Percentiles rank a stretch among this genome's conserved stretches.
These are phyloP conservation scores for Trachelipus rathkii DNA, from an alignment of 1,140 invertebrate species.

Conservation along the genomic window DNA sequence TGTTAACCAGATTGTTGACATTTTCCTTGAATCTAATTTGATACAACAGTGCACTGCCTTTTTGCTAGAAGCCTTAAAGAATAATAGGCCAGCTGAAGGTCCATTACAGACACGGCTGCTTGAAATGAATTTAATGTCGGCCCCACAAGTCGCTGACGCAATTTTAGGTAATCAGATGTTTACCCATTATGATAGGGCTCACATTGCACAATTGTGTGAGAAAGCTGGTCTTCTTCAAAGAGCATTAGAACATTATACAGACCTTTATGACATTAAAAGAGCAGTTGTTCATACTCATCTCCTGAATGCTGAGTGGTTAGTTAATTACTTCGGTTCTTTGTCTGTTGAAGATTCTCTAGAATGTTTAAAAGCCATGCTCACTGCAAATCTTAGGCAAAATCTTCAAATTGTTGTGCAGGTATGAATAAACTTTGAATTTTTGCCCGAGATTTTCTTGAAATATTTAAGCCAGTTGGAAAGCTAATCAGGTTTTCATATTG, in stretches of 20 bases:
- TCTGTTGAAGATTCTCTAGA: constrained; percentile 98
- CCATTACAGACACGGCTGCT: constrained; percentile 91
- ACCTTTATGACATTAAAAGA: constrained; percentile 98
- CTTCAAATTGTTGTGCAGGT: constrained; percentile 61
- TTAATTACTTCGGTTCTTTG: constrained; percentile 96
- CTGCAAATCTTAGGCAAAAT: constrained; percentile 96
- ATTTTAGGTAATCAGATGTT: constrained; percentile 99
- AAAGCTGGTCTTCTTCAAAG: constrained; percentile 95
- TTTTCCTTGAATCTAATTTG: constrained; percentile 99
- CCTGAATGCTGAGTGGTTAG: constrained; percentile 93
- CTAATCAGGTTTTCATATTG: neutral
- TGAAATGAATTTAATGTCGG: constrained; percentile 98
- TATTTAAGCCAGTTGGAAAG: neutral
- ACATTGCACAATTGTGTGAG: constrained; percentile 97
- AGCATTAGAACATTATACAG: constrained; percentile 87
- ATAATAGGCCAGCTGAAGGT: constrained; percentile 91
- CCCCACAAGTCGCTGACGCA: constrained; percentile 98
- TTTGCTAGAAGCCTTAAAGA: constrained; percentile 95
- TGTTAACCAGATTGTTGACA: constrained; percentile 97
- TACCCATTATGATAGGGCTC: constrained; percentile 95
- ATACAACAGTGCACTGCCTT: constrained; percentile 99
- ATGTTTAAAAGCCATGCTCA: constrained; percentile 96
- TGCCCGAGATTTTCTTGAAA: neutral
- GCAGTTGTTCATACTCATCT: constrained; percentile 96
- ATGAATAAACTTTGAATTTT: constrained; percentile 7